Base-by-base conservation (phyloP, 2,888 invertebrate genomes). In the Scelioninae gen. 1 region DNA sequence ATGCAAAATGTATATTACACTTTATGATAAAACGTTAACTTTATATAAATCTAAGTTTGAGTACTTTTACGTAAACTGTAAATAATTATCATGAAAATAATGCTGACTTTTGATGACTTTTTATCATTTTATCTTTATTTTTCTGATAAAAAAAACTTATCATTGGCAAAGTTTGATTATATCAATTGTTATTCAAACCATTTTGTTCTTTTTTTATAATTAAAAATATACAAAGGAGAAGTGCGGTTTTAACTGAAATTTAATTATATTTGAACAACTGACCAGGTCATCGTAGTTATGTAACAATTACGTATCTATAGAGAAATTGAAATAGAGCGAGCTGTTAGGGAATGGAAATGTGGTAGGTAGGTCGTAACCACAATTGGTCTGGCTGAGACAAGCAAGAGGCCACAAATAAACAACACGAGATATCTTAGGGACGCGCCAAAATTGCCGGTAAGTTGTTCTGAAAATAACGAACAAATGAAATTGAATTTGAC, bases 311-410 rank as follows among this genome's bases (percentile, higher is more conserved):
- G 71, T 65, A 38, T 75, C 65, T 76, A 56, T 60, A 55, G 68
- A 56, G 75, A 63, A 56, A 76, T 71, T 69, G 75, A 76, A 75
- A 81, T 43, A 71, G 65, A 69, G 58, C 65, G 49, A 63, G 51
- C 55, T 31, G 81, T 63, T 65, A 49, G 60, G 60, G 71, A 79
- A 72, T 71, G 71, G 74, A 76, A 74, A 75, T 75, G 80, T 63
- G 75, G 63, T 69, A 40, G 62, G 69, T 68, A 68, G 69, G 51
- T 80, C 56, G 74, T 56, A 63, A 75, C 80, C 80, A 55, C 80
- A 69, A 79, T 81, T 76, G 81, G 76, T 81, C 76, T 81, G 75
- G 55, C 45, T 29, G 63, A 81, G 76, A 81, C 81, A 81, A 74
- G 69, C 75, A 63, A 60, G 69, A 58, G 65, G 65, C 81, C 81